Conservation (phyloP, 2,113 vertebrate species). For the Sapajus apella region DNA sequence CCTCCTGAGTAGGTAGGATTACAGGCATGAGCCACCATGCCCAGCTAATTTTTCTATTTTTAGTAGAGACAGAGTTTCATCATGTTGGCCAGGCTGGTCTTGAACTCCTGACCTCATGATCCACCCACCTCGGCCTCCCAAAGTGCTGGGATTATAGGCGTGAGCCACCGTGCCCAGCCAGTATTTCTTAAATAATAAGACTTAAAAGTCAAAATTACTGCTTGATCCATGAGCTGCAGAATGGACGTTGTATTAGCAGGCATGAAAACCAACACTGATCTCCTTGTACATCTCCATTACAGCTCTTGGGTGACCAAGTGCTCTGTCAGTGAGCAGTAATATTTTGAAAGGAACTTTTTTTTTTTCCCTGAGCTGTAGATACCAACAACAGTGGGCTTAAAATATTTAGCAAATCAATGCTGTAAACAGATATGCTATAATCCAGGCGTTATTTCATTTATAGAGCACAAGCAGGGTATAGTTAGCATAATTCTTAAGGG, state of each 20-base stretch:
- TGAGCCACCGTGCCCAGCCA: too few species aligned
- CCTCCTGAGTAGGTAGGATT: too few species aligned
- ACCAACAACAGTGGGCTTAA: neutral
- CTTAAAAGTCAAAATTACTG: neutral
- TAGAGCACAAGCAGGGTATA: neutral
- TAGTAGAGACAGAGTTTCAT: too few species aligned
- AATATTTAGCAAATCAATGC: neutral
- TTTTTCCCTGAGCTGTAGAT: neutral
- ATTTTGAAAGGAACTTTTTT: neutral
- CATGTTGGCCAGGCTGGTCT: too few species aligned
- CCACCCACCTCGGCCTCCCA: too few species aligned
- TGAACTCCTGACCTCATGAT: too few species aligned
- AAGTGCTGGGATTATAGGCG: too few species aligned
- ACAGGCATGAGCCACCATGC: too few species aligned
- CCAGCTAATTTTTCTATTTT: too few species aligned
- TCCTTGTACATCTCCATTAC: neutral
- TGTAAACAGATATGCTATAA: neutral
- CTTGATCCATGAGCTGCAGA: neutral
- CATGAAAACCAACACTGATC: neutral
- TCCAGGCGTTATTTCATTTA: neutral
- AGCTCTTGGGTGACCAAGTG: neutral
- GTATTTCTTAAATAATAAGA: neutral
- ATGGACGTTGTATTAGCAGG: neutral
- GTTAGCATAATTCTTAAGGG: neutral
- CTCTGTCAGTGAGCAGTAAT: neutral